These are phyloP conservation scores for Calcarius lapponicus DNA, from an alignment of 2,797 vertebrate genomes.

Conservation along the genomic window DNA sequence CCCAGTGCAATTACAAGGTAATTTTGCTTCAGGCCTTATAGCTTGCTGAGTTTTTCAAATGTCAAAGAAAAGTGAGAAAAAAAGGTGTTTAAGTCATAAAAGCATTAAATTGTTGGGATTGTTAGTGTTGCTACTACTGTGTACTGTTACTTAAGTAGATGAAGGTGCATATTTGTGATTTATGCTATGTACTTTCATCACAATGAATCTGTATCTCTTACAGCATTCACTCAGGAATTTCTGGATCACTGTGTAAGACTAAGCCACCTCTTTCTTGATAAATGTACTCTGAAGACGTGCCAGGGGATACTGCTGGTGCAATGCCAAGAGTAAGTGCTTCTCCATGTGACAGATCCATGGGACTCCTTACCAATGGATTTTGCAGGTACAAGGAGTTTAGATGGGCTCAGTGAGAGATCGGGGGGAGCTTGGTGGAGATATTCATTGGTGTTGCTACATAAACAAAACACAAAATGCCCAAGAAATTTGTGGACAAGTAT, in stretches of 20 bases:
- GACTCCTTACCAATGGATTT: not conserved
- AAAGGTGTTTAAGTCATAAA: not conserved
- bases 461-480: not conserved
- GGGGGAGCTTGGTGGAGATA: not conserved
- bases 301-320: not conserved
- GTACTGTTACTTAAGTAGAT: not conserved
- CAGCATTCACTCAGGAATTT: not conserved
- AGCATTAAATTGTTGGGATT: not conserved
- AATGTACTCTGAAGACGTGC: not conserved
- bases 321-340: not conserved
- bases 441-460: not conserved
- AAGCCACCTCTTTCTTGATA: not conserved
- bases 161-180: not conserved
- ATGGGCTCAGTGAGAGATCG: not conserved
- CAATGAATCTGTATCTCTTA: not conserved
- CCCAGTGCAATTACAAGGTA: not conserved
- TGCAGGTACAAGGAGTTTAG: not conserved
- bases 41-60: not conserved
- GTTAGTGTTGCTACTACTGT: not conserved
- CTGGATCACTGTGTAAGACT: not conserved
- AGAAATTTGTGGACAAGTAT: not conserved
- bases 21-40: not conserved
- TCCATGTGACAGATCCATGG: not conserved
- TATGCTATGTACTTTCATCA: not conserved
- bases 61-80: not conserved